These are phyloP conservation scores for Morelia viridis DNA, from an alignment of 2,797 vertebrate species.

Conservation along the genomic window DNA sequence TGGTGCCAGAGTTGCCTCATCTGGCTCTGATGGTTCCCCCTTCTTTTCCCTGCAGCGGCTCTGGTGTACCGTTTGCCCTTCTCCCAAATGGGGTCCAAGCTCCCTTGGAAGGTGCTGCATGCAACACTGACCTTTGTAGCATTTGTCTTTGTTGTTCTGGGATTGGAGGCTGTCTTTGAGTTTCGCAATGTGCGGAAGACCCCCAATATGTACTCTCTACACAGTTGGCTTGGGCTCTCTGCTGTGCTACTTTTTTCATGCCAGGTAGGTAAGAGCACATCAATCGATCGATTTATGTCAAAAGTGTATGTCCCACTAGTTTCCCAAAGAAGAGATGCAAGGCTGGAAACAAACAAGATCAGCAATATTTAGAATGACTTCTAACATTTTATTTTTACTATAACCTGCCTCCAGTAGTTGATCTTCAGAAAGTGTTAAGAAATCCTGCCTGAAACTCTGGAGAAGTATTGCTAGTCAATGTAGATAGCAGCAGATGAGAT, in stretches of 20 bases:
- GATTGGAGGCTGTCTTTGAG: constrained; percentile 84
- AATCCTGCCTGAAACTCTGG: neutral
- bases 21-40: neutral
- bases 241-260: constrained; percentile 79
- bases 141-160: constrained; percentile 77
- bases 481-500: no score
- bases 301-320: neutral
- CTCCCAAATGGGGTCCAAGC: constrained; percentile 82
- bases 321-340: neutral
- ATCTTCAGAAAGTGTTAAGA: neutral
- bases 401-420: neutral
- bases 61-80: constrained; percentile 87
- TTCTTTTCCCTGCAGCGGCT: constrained; percentile 69
- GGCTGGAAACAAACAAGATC: neutral
- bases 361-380: neutral
- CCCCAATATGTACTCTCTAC: constrained; percentile 87
- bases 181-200: constrained; percentile 72
- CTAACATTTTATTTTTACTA: neutral
- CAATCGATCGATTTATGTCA: neutral
- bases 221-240: constrained; percentile 91
- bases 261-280: constrained; percentile 76
- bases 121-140: constrained; percentile 75
- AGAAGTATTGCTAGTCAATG: neutral
- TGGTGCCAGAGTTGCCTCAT: neutral
- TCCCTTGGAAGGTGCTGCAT: constrained; percentile 88